Conservation (phyloP, 1,140 invertebrate species). For the Papilio machaon region DNA sequence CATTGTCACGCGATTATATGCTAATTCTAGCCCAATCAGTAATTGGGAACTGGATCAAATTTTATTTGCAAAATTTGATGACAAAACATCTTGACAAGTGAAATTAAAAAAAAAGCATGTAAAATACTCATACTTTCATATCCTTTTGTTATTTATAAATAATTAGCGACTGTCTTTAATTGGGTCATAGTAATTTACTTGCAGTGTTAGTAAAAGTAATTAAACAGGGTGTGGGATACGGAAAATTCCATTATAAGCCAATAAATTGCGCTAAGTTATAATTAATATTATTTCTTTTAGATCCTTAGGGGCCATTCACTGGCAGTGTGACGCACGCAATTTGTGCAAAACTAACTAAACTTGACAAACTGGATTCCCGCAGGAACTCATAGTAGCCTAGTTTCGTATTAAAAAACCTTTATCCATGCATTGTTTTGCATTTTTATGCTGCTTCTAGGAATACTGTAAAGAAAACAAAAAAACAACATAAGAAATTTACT, state of each 20-base stretch:
- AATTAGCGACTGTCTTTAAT: neutral
- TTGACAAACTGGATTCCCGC: neutral
- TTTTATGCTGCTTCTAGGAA: neutral
- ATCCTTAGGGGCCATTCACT: neutral
- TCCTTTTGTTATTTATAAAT: neutral
- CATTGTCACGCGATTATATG: too few species aligned
- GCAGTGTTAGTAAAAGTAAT: conserved; percentile 1
- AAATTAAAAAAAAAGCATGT: too few species aligned
- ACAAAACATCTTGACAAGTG: too few species aligned
- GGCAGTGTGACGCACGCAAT: neutral
- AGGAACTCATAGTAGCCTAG: neutral
- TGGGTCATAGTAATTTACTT: conserved; percentile 3
- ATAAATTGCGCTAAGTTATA: conserved; percentile 15
- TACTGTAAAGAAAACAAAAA: neutral
- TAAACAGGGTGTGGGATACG: conserved; percentile 3
- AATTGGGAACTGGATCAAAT: too few species aligned
- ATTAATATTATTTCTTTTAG: conserved; percentile 26
- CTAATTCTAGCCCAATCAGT: too few species aligned
- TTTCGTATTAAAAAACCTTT: neutral
- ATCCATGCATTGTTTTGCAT: neutral
- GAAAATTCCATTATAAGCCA: conserved; percentile 26
- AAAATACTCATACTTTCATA: neutral
- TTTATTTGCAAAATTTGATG: too few species aligned
- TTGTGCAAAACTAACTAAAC: conserved; percentile 21
- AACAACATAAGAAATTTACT: neutral